Percentiles rank a stretch among this genome's conserved stretches.
Evolutionary conservation across 2,797 vertebrate genomes (phyloP).

Genomic region (Cirrhinus molitorella): DNA sequence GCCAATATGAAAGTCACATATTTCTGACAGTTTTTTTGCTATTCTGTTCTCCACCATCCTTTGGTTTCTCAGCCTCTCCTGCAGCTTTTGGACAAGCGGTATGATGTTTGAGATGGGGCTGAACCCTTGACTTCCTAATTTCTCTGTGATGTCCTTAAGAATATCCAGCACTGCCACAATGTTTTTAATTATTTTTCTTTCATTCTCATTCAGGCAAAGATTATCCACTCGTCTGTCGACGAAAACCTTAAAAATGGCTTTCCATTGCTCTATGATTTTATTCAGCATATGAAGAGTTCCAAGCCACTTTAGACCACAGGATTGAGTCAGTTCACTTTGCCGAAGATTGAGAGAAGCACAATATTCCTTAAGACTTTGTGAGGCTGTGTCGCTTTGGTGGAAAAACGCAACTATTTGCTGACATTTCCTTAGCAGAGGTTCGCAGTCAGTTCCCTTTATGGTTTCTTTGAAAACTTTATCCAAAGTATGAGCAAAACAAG

Average conservation of each 20-base stretch:
- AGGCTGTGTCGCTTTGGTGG: slow-evolving; percentile 2
- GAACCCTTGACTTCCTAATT: slow-evolving; percentile 19
- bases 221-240: not conserved
- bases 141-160: not conserved
- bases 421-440: slow-evolving; percentile 49
- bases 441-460: not conserved
- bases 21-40: slow-evolving; percentile 3
- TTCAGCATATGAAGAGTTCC: slow-evolving; percentile 46
- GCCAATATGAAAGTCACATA: slow-evolving; percentile 19
- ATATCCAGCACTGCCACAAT: not conserved
- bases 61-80: not conserved
- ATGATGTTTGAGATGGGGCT: slow-evolving; percentile 54
- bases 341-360: not conserved
- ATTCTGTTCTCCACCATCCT: slow-evolving; percentile 15
- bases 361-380: not conserved
- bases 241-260: slow-evolving; percentile 15
- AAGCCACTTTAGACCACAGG: slow-evolving; percentile 33
- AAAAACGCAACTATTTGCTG: slow-evolving; percentile 45
- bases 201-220: slow-evolving; percentile 38
- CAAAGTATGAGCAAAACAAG: slow-evolving; percentile 57
- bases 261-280: slow-evolving; percentile 19
- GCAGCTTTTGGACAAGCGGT: slow-evolving; percentile 30
- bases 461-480: slow-evolving; percentile 39
- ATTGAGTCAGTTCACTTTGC: slow-evolving; percentile 6
- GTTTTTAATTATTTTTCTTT: too few species aligned